Base-by-base conservation (phyloP, 2,888 invertebrate genomes). In the Drepana falcataria region DNA sequence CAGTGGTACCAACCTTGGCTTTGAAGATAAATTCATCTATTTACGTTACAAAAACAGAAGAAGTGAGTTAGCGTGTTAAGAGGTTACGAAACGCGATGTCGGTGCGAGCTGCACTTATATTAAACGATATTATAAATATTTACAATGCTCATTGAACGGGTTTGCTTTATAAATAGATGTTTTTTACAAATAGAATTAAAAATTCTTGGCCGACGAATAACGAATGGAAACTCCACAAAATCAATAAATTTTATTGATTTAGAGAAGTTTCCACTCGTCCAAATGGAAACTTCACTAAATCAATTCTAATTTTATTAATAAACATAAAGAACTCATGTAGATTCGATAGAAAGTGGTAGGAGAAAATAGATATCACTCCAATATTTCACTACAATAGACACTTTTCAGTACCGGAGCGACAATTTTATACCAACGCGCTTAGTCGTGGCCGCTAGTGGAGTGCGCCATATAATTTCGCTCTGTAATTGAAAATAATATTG, bases 1-100 rank as follows among this genome's bases (percentile, higher is more conserved):
- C 48, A 56, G 57, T 63, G 57, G 59, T 65, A 59, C 54, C 60
- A 70, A 61, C 75, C 74, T 75, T 75, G 75, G 68, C 73, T 72
- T 73, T 74, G 72, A 66, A 66, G 61, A 65, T 21, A 21, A 21
- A 21, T 59, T 48, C 49, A 51, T 55, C 61, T 68, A 66, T 66
- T 64, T 55, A 56, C 53, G 61, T 61, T 61, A 65, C 62, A 55
- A 61, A 65, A 64, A 63, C 60, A 68, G 51, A 34, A 51, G 40
- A 61, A 66, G 57, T 57, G 60, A 61, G 59, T 53, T 55, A 60
- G 52, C 59, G 55, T 53, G 55, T 59, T 54, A 51, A 52, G 53
- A 59, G 58, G 59, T 55, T 61, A 56, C 52, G 51, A 51, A 51
- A 53, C 44, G 9, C 44, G 44, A 9, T 9, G 6, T 44, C 3